Conservation (phyloP, 2,113 vertebrate species). For the chimpanzee (Pan troglodytes) region NHGRI_mPanTro3-v2.1_pri NC_072415.2:44199001-44199500, state of each 20-base stretch:
- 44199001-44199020: background rate
- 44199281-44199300: background rate
- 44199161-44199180: background rate
- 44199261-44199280: background rate
- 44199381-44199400: background rate
- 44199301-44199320: background rate
- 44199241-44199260: background rate
- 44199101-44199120: background rate
- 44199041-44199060: background rate
- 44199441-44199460: background rate
- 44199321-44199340: background rate
- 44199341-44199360: background rate
- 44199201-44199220: background rate
- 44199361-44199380: background rate
- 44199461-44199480: background rate
- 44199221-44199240: background rate
- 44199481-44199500: background rate
- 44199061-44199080: background rate
- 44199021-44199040: background rate
- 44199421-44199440: background rate
- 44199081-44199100: background rate
- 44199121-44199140: background rate
- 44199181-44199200: background rate
- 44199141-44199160: background rate
- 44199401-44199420: background rate